Base-by-base conservation (phyloP, 2,113 vertebrate species). In the Eublepharis macularius region DNA sequence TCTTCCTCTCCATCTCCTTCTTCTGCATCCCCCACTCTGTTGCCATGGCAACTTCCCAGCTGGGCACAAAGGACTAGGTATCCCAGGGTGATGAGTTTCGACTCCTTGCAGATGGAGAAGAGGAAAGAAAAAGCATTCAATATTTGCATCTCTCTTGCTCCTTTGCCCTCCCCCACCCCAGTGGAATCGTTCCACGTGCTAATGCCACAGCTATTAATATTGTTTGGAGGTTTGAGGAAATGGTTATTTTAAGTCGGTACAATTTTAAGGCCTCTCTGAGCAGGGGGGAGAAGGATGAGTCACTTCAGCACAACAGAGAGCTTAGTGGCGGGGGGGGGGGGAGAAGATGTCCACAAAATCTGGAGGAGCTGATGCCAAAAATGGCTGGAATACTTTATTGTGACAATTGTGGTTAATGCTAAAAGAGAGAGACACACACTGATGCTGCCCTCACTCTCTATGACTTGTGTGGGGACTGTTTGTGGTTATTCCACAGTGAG, bases 221-320 rank as follows among this genome's bases (percentile, higher is more conserved):
- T 32, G 47, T 66, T 29, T 43, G 7, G 14, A 17, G 60, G 60
- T 8, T 45, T 11, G 43, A 68, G 78, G 45, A 49, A 80, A 68
- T 16, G 16, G 78, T 66, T 80, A 68, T 80, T 80, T 80, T 68
- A 80, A 47, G 13, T 19, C 76, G 8, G 73, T n/a, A 11, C 80
- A 85, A 81, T 83, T 89, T 85, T 83, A 41, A 74, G 80, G 90
- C 85, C 76, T 9, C 79, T 73, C 4, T 76, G 70, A 57, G 65
- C 43, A 76, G 78, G 72, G 83, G 41, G 60, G 69, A 63, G 66
- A 17, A 45, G 19, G 76, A 89, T 91, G 90, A 91, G 82, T 91
- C 87, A 91, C 85, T 75, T 41, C 66, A 84, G 80, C 65, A 73
- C 69, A 87, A 69, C 17, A 43, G n/a, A 78, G 63, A 78, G n/a